Conservation (phyloP, 2,888 invertebrate genomes). For the Stenodema calcarata region DNA sequence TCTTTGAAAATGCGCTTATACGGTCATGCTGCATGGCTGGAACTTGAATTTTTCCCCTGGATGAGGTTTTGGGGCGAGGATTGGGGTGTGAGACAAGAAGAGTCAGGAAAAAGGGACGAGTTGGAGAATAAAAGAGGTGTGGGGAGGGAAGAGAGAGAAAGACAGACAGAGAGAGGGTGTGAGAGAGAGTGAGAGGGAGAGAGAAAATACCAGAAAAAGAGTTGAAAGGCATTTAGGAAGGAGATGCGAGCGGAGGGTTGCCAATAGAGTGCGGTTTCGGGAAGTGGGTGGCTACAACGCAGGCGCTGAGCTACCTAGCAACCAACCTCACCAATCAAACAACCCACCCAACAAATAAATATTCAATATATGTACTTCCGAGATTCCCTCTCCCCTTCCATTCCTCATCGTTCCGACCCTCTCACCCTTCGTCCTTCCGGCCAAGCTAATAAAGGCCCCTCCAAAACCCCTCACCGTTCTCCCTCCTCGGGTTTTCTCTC, state of each 20-base stretch:
- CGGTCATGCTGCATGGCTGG: no score
- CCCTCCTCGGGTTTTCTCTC: background rate
- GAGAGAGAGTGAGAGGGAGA: background rate
- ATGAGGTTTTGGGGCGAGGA: background rate
- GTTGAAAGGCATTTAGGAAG: background rate
- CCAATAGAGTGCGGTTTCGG: constrained; percentile 29
- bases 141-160: background rate
- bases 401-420: background rate
- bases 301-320: constrained; percentile 21
- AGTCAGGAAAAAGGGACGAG: no score
- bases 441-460: constrained; percentile 24
- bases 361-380: constrained; percentile 38
- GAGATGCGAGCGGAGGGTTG: constrained; percentile 15
- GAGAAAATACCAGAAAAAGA: background rate
- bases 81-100: background rate
- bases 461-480: background rate
- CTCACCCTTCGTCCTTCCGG: background rate
- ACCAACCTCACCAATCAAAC: constrained; percentile 39
- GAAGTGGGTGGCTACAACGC: background rate
- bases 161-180: background rate
- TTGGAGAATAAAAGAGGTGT: background rate
- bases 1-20: no score
- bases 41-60: no score
- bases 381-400: background rate
- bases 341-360: constrained; percentile 37